Percentiles rank a stretch among this genome's conserved stretches.
Conservation (phyloP, 2,888 invertebrate genomes). For the Morinoia aosen region DNA sequence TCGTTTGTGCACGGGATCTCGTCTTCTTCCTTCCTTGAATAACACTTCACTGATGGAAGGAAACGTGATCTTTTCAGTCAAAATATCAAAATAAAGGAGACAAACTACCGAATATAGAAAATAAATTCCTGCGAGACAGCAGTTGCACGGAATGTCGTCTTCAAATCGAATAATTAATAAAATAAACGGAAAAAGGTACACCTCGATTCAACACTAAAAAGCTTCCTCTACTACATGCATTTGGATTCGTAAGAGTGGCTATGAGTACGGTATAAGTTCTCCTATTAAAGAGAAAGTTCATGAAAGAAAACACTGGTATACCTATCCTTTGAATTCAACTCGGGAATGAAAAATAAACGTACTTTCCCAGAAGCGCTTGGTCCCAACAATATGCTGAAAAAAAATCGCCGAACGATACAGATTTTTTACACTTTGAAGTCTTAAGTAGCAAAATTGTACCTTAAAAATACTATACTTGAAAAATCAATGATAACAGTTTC, state of each 20-base stretch:
- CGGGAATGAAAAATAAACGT: neutral
- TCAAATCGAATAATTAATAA: neutral
- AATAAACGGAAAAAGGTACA: neutral
- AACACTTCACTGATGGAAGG: neutral
- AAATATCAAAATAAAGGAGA: neutral
- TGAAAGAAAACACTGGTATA: neutral
- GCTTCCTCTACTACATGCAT: neutral
- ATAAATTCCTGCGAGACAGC: neutral
- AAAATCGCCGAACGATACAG: neutral
- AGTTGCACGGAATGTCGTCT: neutral
- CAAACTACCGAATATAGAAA: neutral
- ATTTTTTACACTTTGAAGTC: neutral
- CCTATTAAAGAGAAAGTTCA: too few relatives aligned
- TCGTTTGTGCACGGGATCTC: neutral
- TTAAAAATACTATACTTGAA: too few relatives aligned
- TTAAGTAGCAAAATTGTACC: too few relatives aligned
- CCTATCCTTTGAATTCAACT: neutral
- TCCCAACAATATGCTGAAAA: neutral
- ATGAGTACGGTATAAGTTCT: too few relatives aligned
- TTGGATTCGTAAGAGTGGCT: neutral
- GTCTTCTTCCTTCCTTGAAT: neutral
- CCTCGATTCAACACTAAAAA: neutral
- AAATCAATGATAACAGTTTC: too few relatives aligned
- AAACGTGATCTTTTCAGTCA: neutral
- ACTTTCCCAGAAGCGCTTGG: neutral